Evolutionary conservation across 2,888 invertebrate genomes (phyloP), one percentile per base, ranked within the genome.

Genomic region (Diploptera punctata): DNA sequence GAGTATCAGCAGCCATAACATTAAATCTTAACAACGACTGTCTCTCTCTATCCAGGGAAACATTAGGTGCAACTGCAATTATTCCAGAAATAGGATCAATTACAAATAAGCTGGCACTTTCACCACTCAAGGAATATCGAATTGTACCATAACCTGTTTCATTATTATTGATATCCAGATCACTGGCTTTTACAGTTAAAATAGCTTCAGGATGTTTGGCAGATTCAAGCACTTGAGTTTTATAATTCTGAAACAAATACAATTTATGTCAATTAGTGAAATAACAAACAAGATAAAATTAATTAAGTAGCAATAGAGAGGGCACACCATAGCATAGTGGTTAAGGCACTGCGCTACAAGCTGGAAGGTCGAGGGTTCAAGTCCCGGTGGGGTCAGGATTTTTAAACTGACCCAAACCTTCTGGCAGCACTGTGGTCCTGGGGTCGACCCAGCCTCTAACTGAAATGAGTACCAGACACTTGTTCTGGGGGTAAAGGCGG

Each of bases 1-100:
- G 92, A 19, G 91, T 91, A 79, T 95, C 94, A 44, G 88, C 87
- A 0, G 94, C 94, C 76, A 90, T 89, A 1, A 93, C 88, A 77
- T 89, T 89, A 24, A 95, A 83, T 3, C 88, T 86, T 38, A 94
- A 86, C 0, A 88, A 87, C 0, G 91, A 88, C 73, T 91, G 91
- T 21, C 86, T 86, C 79, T 94, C 94, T 68, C 93, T 85, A 79
- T 94, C 93, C 47, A 94, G 83, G 0, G 86, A 87, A 77, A 88
- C 90, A 73, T 91, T 90, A 60, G 85, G 83, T 0, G 89, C 90
- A 3, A 90, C 89, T 82, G 86, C 85, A 71, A 93, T 88, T 47
- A 87, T 86, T 1, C 93, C 93, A n/a, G 88, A 89, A 0, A 85
- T 77, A 29, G 89, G 86, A 79, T 94, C 88, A 43, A 95, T 91